These are phyloP conservation scores for Sitobion miscanthi DNA, from an alignment of 1,140 invertebrate species.

Conservation along the genomic window DNA sequence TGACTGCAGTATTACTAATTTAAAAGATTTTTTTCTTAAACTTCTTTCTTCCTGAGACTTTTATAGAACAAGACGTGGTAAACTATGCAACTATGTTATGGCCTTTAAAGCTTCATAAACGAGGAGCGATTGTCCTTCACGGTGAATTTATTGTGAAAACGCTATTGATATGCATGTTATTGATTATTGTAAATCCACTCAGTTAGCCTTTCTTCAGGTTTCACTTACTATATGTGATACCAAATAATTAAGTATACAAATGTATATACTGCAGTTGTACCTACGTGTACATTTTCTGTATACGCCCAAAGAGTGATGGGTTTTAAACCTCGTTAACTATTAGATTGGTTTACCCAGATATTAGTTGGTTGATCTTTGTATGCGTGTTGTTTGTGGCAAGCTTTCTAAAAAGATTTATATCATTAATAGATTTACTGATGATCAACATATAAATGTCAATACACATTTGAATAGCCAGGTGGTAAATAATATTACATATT, in stretches of 20 bases:
- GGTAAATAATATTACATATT: background rate
- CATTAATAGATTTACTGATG: background rate
- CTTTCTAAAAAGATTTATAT: background rate
- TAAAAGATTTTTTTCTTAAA: background rate
- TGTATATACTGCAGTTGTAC: background rate
- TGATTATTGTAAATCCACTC: no score
- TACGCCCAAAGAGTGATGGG: no score
- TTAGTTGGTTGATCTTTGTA: no score
- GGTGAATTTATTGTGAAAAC: background rate
- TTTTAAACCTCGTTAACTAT: background rate
- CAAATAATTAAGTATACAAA: no score
- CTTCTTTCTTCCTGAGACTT: no score
- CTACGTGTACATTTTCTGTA: background rate
- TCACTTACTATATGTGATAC: background rate
- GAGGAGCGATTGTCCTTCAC: background rate
- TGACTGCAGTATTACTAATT: no score
- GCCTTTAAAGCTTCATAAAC: no score
- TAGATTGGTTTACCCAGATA: no score
- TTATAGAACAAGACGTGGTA: background rate
- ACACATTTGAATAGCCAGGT: background rate
- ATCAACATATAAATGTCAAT: background rate
- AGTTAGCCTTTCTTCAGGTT: background rate
- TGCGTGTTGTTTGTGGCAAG: background rate
- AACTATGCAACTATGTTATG: background rate
- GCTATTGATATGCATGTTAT: no score